Evolutionary conservation across 2,888 invertebrate genomes (phyloP), one percentile per base, ranked within the genome.

Genomic region (Philereme vetulata): DNA sequence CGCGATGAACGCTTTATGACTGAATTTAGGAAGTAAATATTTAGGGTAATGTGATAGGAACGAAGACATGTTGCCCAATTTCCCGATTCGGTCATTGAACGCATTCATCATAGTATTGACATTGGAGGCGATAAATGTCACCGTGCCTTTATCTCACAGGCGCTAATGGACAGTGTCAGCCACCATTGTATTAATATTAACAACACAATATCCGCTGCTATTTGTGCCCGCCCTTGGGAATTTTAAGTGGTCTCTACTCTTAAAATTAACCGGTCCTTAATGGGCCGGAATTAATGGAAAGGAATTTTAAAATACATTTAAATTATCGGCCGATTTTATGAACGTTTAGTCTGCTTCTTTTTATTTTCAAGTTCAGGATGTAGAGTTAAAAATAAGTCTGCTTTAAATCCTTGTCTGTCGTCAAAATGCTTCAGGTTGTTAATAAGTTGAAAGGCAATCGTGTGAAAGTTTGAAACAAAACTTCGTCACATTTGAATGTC

Each of bases 131-230:
- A 76, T 78, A 78, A 80, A 72, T 80, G 78, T 82, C 82, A 74
- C 70, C 74, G 70, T 69, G 64, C 68, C 67, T 70, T 77, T 80
- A 82, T 82, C 82, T 84, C 78, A 66, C 72, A 81, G 82, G 84
- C 85, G 87, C 81, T 88, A 88, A 88, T 87, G 88, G 84, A 75
- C 75, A 75, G 72, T 76, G 72, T 72, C 72, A 73, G 54, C 56
- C 56, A 57, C 73, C 72, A 81, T 80, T 80, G 80, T 82, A 76
- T 78, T 78, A 76, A 80, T 77, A 21, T 21, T 21, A 21, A 21
- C 21, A 21, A 78, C 80, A 81, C 80, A 79, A 84, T 86, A 85
- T 86, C 88, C 85, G 84, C 85, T 78, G 77, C 76, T 80, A 84
- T 87, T 86, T 81, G 78, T 81, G 80, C 72, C 74, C 78, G 77